These are phyloP conservation scores for Cryptus viduatorius DNA, from an alignment of 2,888 invertebrate species.

Conservation along the genomic window DNA sequence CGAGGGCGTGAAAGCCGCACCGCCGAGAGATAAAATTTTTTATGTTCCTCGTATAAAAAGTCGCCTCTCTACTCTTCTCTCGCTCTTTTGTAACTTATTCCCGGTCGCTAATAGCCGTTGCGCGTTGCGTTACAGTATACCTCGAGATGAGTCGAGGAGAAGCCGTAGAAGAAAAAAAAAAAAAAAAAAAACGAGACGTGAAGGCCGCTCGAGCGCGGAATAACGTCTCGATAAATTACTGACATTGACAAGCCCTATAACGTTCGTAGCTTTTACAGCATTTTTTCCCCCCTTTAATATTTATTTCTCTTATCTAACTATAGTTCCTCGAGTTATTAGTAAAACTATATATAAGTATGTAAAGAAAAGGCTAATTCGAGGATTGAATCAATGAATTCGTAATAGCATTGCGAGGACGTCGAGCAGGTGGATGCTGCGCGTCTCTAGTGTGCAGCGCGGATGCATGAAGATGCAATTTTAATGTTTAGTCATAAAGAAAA, in stretches of 20 bases:
- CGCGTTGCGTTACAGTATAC: slow-evolving; percentile 47
- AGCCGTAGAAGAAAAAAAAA: slow-evolving; percentile 2
- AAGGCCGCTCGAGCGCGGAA: slow-evolving; percentile 32
- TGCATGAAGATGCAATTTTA: slow-evolving; percentile 55
- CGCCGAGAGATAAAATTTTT: slow-evolving; percentile 60
- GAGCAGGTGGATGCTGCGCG: slow-evolving; percentile 9
- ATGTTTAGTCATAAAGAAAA: slow-evolving; percentile 60
- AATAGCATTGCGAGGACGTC: slow-evolving; percentile 13
- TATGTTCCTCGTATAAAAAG: slow-evolving; percentile 52
- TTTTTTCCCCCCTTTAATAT: background rate
- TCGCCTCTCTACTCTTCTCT: slow-evolving; percentile 16
- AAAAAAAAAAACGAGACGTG: slow-evolving; percentile 12
- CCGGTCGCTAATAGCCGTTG: slow-evolving; percentile 56
- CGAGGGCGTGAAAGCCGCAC: slow-evolving; percentile 50
- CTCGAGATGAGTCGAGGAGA: slow-evolving; percentile 40
- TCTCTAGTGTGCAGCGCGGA: background rate
- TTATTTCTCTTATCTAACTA: background rate
- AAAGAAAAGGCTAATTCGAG: background rate
- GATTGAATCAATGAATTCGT: background rate
- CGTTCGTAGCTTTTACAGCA: background rate
- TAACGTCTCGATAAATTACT: slow-evolving; percentile 60
- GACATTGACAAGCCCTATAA: slow-evolving; percentile 44
- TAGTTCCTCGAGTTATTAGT: background rate
- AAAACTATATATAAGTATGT: background rate
- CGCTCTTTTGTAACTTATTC: slow-evolving; percentile 59